phyloP scores from a whole-genome alignment of 2,113 vertebrate genomes.

The Hippolais icterina region DNA sequence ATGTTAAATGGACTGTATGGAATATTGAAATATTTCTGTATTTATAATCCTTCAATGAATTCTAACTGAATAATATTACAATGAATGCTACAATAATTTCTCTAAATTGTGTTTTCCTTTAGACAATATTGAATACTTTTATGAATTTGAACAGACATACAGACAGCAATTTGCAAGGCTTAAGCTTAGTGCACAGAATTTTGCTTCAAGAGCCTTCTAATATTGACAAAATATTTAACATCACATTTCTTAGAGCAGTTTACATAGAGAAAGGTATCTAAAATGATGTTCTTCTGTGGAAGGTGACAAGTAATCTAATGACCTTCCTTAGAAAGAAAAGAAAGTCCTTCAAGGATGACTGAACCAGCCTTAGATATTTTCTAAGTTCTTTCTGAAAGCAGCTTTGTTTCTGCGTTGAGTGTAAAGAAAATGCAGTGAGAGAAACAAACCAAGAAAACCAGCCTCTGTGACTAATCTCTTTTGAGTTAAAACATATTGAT shows the following conservation, averaged over 20 bases:
- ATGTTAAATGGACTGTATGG: neutral
- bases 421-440: neutral
- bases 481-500: neutral
- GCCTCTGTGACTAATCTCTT: neutral
- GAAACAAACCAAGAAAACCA: constrained; percentile 14
- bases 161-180: neutral
- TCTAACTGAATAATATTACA: neutral
- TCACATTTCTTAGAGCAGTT: neutral
- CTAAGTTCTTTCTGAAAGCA: neutral
- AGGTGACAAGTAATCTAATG: neutral
- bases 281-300: neutral
- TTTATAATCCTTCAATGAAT: neutral
- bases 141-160: neutral
- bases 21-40: neutral
- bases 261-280: neutral
- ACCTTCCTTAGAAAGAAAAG: neutral
- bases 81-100: neutral
- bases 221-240: neutral
- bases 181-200: neutral
- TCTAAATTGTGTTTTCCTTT: neutral
- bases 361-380: neutral
- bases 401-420: neutral
- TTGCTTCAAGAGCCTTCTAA: neutral
- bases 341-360: neutral
- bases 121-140: neutral